Evolutionary conservation across 1,140 invertebrate genomes (phyloP), one percentile per base, ranked within the genome.

Genomic region (Ctenoplectra terminalis): DNA sequence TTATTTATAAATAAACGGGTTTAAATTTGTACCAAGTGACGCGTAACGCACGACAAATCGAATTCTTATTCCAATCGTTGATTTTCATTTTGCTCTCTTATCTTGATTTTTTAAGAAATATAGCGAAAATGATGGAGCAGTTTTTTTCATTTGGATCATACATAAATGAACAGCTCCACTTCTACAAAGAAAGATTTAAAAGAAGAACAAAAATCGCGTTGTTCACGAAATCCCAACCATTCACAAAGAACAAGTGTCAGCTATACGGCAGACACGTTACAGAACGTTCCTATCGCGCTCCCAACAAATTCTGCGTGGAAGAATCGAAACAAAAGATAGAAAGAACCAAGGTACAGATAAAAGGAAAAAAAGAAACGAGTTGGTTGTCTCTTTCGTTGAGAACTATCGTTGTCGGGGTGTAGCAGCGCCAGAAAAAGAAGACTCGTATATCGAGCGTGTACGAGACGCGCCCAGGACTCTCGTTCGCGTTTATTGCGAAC

Each of bases 281-380:
- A 43, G 60, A 31, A 46, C 60, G 56, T 34, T 63, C 34, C 29
- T 54, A 70, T 67, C 64, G 37, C 11, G 29, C 58, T 56, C 46
- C n/a, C 56, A 26, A 15, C 7, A 56, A 64, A 74, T 58, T 74
- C 69, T 52, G 23, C 78, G 70, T 50, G 23, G 60, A 29, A 46
- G 29, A 40, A 26, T 8, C 56, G 34, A n/a, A 40, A 43, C 40
- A 70, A 66, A 71, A 61, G 61, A 20, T 23, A 17, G 40, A 56
- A 37, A 29, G 52, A 29, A 20, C 26, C 15, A 20, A 26, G 60
- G 40, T 23, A 26, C 20, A 13, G 13, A 69, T 13, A 37, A 40
- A 23, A 40, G 26, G n/a, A 13, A 9, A 20, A 9, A 20, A 31
- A 20, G 29, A 23, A 46, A 43, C 34, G 11, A 26, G 34, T 60